These are phyloP conservation scores for Chitala chitala DNA, from an alignment of 2,113 vertebrate genomes.

Conservation along the genomic window DNA sequence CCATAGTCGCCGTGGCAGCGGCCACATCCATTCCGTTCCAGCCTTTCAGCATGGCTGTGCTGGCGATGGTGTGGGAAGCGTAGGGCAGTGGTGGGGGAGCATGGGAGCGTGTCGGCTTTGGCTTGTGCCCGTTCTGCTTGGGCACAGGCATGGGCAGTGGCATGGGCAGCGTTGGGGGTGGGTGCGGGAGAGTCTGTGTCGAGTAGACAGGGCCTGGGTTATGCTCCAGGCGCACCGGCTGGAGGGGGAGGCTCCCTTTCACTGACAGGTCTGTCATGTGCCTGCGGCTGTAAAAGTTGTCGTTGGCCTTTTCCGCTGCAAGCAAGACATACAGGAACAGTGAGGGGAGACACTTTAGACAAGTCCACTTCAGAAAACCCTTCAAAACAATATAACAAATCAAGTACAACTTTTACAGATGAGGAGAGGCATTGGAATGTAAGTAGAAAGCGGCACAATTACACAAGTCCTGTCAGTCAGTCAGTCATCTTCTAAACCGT, in stretches of 20 bases:
- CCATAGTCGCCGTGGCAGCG: slow-evolving; percentile 37
- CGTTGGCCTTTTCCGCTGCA: slow-evolving; percentile 84
- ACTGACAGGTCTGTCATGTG: slow-evolving; percentile 76
- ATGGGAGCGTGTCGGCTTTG: slow-evolving; percentile 59
- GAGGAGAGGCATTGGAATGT: too few species aligned
- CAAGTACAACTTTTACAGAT: too few species aligned
- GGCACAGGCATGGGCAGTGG: slow-evolving; percentile 44
- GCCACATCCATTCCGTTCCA: slow-evolving; percentile 73
- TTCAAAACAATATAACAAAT: too few species aligned
- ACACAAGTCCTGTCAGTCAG: too few species aligned
- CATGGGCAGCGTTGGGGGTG: not conserved
- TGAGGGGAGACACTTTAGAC: too few species aligned
- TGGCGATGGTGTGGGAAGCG: slow-evolving; percentile 59
- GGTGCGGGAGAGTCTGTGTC: slow-evolving; percentile 53
- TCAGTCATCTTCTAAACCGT: too few species aligned
- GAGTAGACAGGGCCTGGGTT: slow-evolving; percentile 78
- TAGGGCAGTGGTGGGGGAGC: slow-evolving; percentile 70
- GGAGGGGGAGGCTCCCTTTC: slow-evolving; percentile 83
- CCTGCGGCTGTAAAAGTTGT: slow-evolving; percentile 83
- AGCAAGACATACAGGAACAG: too few species aligned
- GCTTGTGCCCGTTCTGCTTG: slow-evolving; percentile 79
- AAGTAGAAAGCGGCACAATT: too few species aligned
- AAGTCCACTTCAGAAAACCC: too few species aligned
- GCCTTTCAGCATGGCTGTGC: slow-evolving; percentile 53
- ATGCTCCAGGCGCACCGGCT: slow-evolving; percentile 71